Conservation (phyloP, 2,113 vertebrate species). For the Zeus faber region DNA sequence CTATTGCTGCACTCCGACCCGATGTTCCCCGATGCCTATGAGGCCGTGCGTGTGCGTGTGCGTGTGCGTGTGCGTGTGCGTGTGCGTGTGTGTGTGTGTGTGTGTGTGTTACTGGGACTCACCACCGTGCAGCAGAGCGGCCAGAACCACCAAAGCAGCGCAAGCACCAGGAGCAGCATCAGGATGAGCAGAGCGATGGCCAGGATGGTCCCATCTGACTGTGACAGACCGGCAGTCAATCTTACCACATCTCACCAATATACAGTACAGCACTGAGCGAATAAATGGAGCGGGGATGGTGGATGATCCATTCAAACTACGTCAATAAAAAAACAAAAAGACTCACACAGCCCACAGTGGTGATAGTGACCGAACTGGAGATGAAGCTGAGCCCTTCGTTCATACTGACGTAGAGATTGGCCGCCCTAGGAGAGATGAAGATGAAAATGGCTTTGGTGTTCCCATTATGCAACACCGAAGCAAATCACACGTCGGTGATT, state of each 20-base stretch:
- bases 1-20: slow-evolving; percentile 7
- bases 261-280: background rate
- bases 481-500: slow-evolving; percentile 9
- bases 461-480: background rate
- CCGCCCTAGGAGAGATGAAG: slow-evolving; percentile 63
- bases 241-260: slow-evolving; percentile 12
- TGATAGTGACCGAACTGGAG: slow-evolving; percentile 97
- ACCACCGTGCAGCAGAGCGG: slow-evolving; percentile 99
- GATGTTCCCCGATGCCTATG: background rate
- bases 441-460: slow-evolving; percentile 5
- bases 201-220: slow-evolving; percentile 96
- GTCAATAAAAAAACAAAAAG: no score
- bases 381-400: slow-evolving; percentile 97
- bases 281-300: background rate
- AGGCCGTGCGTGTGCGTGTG: background rate
- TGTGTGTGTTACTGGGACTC: slow-evolving; percentile 60
- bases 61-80: slow-evolving; percentile 4
- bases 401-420: slow-evolving; percentile 97
- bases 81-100: background rate
- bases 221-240: slow-evolving; percentile 47
- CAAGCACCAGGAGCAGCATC: slow-evolving; percentile 87
- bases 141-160: slow-evolving; percentile 99
- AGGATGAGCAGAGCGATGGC: slow-evolving; percentile 91
- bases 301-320: no score
- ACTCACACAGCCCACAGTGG: slow-evolving; percentile 94